Evolutionary conservation across 1,140 invertebrate genomes (phyloP).

Genomic region (Pollicipes pollicipes): DNA sequence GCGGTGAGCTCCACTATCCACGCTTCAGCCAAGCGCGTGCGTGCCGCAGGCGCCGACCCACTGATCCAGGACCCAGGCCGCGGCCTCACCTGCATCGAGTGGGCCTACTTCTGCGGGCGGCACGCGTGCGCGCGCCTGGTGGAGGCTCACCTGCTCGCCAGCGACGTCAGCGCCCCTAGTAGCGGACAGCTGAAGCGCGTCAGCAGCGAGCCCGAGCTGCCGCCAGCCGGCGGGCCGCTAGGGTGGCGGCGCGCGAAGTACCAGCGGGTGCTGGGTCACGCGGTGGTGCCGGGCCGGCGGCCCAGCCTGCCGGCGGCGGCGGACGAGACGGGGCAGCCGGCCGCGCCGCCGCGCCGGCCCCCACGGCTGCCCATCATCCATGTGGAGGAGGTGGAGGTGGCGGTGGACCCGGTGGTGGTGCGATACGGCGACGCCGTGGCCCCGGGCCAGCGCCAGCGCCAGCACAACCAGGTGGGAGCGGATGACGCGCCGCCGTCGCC

Average conservation of each 20-base stretch:
- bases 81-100: constrained; percentile 51
- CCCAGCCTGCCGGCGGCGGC: neutral
- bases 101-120: constrained; percentile 56
- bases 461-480: neutral
- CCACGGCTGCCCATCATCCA: neutral
- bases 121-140: constrained; percentile 55
- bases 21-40: no score
- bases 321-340: neutral
- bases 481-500: no score
- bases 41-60: constrained; percentile 45
- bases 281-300: no score
- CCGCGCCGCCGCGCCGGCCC: no score
- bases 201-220: neutral
- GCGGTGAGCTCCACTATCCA: no score
- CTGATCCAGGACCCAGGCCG: constrained; percentile 48
- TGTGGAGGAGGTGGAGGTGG: neutral
- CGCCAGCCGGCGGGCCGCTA: no score
- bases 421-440: neutral
- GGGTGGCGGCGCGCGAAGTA: neutral
- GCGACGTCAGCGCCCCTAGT: neutral
- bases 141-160: constrained; percentile 23
- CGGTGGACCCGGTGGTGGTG: neutral
- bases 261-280: neutral
- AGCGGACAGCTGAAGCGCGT: neutral
- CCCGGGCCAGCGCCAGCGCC: neutral